phyloP scores from a whole-genome alignment of 2,888 invertebrate genomes.

The Mystacides longicornis region DNA sequence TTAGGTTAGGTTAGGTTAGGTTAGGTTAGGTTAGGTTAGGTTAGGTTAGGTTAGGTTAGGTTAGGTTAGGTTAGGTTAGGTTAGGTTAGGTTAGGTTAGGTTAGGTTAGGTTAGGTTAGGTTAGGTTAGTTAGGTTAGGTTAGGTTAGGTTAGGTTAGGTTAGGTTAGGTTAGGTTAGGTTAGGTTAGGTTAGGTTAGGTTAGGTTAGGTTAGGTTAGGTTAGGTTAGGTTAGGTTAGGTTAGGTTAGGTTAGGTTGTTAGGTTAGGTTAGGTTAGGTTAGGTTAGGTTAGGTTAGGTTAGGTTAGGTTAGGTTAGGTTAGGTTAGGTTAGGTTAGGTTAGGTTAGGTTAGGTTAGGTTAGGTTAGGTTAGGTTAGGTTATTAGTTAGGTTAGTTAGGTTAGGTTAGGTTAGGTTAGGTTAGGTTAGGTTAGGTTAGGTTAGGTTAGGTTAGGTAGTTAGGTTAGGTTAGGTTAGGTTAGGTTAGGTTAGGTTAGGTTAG shows the following conservation, averaged over 20 bases:
- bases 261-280: constrained; percentile 7
- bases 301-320: constrained; percentile 8
- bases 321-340: constrained; percentile 16
- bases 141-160: constrained; percentile 9
- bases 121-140: constrained; percentile 10
- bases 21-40: constrained; percentile 12
- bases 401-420: constrained; percentile 24
- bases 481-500: constrained; percentile 26
- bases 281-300: constrained; percentile 8
- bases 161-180: constrained; percentile 13
- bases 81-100: constrained; percentile 14
- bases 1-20: constrained; percentile 14
- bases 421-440: constrained; percentile 26
- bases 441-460: constrained; percentile 24
- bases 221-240: constrained; percentile 8
- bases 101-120: constrained; percentile 14
- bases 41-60: constrained; percentile 12
- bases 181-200: constrained; percentile 14
- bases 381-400: constrained; percentile 21
- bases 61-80: constrained; percentile 13
- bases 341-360: constrained; percentile 20
- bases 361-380: constrained; percentile 22
- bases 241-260: constrained; percentile 8
- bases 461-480: constrained; percentile 23
- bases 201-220: constrained; percentile 9